These are phyloP conservation scores for Noctilio leporinus DNA, from an alignment of 2,113 vertebrate species.

Conservation along the genomic window DNA sequence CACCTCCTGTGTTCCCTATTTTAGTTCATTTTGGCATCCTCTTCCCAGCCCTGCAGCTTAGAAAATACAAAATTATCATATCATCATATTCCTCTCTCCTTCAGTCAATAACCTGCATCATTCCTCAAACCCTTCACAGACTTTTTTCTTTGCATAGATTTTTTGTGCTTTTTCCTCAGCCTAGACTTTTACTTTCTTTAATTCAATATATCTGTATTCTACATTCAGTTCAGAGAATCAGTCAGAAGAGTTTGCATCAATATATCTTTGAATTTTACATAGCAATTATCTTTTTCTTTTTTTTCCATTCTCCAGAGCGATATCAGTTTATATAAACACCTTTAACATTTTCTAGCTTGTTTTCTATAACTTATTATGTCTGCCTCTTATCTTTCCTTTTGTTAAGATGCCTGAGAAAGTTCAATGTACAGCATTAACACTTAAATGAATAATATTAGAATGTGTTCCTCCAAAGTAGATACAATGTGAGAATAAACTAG, in stretches of 20 bases:
- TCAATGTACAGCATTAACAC: neutral
- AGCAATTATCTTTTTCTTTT: neutral
- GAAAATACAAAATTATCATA: neutral
- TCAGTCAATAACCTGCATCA: neutral
- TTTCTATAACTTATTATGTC: neutral
- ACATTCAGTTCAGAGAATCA: neutral
- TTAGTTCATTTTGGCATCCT: neutral
- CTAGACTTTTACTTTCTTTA: neutral
- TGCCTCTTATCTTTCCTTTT: neutral
- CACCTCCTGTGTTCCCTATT: neutral
- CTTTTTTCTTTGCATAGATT: neutral
- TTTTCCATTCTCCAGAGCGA: neutral
- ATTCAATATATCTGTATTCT: neutral
- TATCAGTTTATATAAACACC: neutral
- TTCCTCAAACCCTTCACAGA: neutral
- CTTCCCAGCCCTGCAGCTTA: neutral
- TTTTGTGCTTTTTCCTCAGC: neutral
- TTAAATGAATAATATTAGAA: neutral
- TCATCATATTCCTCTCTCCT: neutral
- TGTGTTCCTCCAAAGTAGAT: neutral
- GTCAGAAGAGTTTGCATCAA: neutral
- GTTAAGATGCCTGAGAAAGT: neutral
- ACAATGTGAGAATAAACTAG: neutral
- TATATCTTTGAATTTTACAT: neutral
- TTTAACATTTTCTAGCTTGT: neutral